Evolutionary conservation across 1,140 invertebrate genomes (phyloP), one percentile per base, ranked within the genome.

Genomic region (Kradibia gibbosae): DNA sequence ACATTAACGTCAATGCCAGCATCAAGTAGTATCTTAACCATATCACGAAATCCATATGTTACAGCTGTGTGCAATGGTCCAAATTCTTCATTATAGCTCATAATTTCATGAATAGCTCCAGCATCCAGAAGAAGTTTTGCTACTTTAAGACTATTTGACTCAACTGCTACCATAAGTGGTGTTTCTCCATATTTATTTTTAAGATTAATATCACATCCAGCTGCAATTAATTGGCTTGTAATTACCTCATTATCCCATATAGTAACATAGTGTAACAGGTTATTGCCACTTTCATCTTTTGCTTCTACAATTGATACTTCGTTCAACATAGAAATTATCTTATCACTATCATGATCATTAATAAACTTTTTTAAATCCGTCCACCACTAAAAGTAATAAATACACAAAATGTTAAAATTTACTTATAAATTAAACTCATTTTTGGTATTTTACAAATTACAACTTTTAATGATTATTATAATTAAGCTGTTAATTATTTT

Each of bases 151-250:
- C 45, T 78, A 36, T 65, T 78, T n/a, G 48, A 50, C 36, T 67
- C 39, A 67, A 78, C 45, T 48, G 76, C 76, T 67, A 31, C 53
- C 50, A 70, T 67, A n/a, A 78, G 28, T 22, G 76, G 76, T 13
- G 76, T 78, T 67, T 78, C 76, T 13, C 76, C 76, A 78, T 78
- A 67, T 13, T 39, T 53, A 53, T 78, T 78, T 34, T 34, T 65
- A 7, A 67, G 25, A 78, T 78, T 78, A 13, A 78, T 39, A 48
- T 78, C 62, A 20, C 76, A 78, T n/a, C 62, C 76, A 22, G 39
- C 62, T n/a, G 15, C 60, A 15, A 78, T 50, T 5, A 78, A 17
- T 13, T 78, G 42, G 2, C 50, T 78, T 36, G 45, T 34, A 31
- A 78, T 78, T 22, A n/a, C 3, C 22, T 67, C 76, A 70, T 78